A percentile compares a stretch with the other conserved stretches of the same genome.
Conservation (phyloP, 2,797 vertebrate species). For the Hippocampus kuda region DNA sequence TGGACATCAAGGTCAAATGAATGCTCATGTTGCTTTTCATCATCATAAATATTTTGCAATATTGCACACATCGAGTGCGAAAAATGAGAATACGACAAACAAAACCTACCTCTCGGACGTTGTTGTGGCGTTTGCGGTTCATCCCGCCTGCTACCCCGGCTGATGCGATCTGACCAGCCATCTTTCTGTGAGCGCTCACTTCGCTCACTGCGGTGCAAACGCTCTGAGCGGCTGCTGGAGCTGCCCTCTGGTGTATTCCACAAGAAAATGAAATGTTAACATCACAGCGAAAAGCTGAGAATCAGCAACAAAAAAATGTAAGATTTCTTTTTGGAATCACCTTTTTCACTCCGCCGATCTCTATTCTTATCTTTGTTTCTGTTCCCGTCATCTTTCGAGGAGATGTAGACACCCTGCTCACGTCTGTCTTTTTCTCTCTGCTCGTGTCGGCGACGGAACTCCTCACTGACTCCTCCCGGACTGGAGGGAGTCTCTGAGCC, state of each 20-base stretch:
- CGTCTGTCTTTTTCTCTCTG: conserved; percentile 87
- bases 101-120: conserved; percentile 75
- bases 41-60: not conserved
- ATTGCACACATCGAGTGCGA: too few relatives aligned
- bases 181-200: conserved; percentile 72
- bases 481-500: conserved; percentile 91
- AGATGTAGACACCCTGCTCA: conserved; percentile 88
- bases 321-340: conserved; percentile 23
- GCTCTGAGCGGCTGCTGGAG: conserved; percentile 66
- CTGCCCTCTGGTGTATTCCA: conserved; percentile 75
- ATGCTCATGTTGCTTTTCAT: not conserved
- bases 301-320: not conserved
- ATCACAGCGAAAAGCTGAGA: not conserved
- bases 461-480: conserved; percentile 91
- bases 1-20: not conserved
- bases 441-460: conserved; percentile 82
- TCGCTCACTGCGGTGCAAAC: conserved; percentile 64
- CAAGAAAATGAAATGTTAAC: conserved; percentile 1
- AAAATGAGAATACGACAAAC: not conserved
- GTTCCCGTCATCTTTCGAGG: conserved; percentile 87
- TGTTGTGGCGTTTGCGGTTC: conserved; percentile 82
- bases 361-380: conserved; percentile 60
- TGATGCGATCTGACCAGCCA: conserved; percentile 75
- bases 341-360: conserved; percentile 67
- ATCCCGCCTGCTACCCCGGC: conserved; percentile 67